phyloP scores from a whole-genome alignment of 2,797 vertebrate species.

The Cyclura pinguis region DNA sequence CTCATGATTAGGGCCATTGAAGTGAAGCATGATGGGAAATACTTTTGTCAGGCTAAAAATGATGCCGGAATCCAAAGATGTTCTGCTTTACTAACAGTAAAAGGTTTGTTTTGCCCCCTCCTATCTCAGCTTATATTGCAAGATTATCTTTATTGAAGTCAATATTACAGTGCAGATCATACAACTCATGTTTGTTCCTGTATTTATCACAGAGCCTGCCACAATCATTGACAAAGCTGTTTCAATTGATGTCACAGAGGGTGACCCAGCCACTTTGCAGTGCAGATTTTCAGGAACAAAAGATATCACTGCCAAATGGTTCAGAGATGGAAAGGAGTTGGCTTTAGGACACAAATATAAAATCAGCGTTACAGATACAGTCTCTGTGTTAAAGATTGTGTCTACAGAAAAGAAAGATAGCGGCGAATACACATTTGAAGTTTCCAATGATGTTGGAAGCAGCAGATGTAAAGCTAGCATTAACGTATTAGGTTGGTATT shows the following conservation, averaged over 20 bases:
- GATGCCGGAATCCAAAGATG: conserved; percentile 96
- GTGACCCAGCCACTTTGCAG: conserved; percentile 94
- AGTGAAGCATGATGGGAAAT: conserved; percentile 91
- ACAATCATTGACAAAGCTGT: conserved; percentile 92
- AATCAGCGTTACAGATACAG: conserved; percentile 89
- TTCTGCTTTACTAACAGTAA: conserved; percentile 90
- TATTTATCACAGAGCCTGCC: conserved; percentile 90
- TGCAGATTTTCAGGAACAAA: conserved; percentile 95
- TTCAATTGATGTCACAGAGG: conserved; percentile 95
- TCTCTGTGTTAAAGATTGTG: conserved; percentile 91
- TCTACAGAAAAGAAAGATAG: conserved; percentile 90
- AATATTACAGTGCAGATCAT: conserved; percentile 32
- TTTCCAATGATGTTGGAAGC: conserved; percentile 93
- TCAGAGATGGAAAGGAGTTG: conserved; percentile 90
- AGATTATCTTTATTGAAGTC: conserved; percentile 18
- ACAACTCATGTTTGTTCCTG: conserved; percentile 56
- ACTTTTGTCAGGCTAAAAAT: conserved; percentile 96
- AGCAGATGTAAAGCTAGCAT: conserved; percentile 90
- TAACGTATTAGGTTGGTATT: conserved; percentile 92
- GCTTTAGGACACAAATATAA: conserved; percentile 89
- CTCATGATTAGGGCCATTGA: conserved; percentile 89
- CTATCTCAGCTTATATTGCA: background rate
- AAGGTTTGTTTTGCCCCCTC: conserved; percentile 87
- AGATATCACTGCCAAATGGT: conserved; percentile 90
- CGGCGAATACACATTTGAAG: conserved; percentile 92